A percentile compares a stretch with the other conserved stretches of the same genome.
These are phyloP conservation scores for Euwallacea fornicatus DNA, from an alignment of 1,140 invertebrate genomes.

Conservation along the genomic window DNA sequence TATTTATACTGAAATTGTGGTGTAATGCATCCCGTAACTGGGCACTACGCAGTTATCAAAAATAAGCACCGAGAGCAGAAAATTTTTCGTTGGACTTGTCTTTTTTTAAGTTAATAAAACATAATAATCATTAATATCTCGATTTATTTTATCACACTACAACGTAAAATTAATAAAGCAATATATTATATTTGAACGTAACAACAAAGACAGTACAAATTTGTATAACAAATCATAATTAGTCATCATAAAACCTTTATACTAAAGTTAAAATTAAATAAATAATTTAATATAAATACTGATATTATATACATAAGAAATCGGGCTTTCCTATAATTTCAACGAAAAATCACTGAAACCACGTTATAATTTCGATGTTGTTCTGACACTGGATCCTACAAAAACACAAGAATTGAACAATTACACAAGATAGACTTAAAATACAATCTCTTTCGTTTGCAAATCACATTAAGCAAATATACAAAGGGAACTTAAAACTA, in stretches of 20 bases:
- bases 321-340: background rate
- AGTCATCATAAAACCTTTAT: background rate
- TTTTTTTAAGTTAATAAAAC: background rate
- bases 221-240: slow-evolving; percentile 12
- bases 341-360: background rate
- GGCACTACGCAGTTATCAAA: too few species aligned
- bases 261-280: slow-evolving; percentile 1
- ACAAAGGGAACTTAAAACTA: too few species aligned
- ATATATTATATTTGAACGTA: slow-evolving; percentile 7
- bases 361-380: background rate
- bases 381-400: too few species aligned
- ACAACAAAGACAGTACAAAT: slow-evolving; percentile 3
- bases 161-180: slow-evolving; percentile 44
- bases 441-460: too few species aligned
- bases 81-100: too few species aligned
- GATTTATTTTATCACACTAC: slow-evolving; percentile 41
- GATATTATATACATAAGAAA: background rate
- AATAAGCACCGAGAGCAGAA: too few species aligned
- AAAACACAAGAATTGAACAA: too few species aligned
- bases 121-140: background rate
- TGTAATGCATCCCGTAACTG: too few species aligned
- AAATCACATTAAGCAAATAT: too few species aligned
- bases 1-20: too few species aligned
- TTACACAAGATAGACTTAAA: too few species aligned
- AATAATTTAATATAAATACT: slow-evolving; percentile 7